These are phyloP conservation scores for Macrosiphum euphorbiae DNA, from an alignment of 2,888 invertebrate species.

Conservation along the genomic window DNA sequence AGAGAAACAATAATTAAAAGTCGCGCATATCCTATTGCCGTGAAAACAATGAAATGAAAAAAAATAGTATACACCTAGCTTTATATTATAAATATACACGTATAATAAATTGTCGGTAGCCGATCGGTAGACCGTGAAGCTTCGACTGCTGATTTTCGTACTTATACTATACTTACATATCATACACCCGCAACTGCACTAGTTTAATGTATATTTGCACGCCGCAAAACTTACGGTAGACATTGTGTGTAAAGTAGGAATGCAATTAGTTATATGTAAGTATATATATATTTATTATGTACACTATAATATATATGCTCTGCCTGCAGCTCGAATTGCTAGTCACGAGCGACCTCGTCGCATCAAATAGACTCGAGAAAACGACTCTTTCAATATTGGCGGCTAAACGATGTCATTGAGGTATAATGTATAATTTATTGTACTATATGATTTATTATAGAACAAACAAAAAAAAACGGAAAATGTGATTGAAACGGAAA, in stretches of 20 bases:
- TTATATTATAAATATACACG: constrained; percentile 12
- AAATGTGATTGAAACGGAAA: not conserved
- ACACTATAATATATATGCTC: not conserved
- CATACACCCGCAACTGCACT: not conserved
- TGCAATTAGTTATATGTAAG: constrained; percentile 44
- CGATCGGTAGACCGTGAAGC: constrained; percentile 35
- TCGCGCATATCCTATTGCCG: not conserved
- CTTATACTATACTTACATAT: not conserved
- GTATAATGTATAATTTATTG: not conserved
- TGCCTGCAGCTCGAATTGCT: not conserved
- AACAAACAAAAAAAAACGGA: not conserved
- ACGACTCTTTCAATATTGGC: not conserved
- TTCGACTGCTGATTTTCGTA: constrained; percentile 29
- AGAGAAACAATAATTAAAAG: constrained; percentile 26
- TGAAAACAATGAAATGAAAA: constrained; percentile 37
- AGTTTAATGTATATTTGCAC: not conserved
- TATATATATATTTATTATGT: not conserved
- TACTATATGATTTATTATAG: not conserved
- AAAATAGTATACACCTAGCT: not conserved
- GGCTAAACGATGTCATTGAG: constrained; percentile 27
- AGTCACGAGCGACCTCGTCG: constrained; percentile 48
- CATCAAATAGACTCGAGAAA: constrained; percentile 35
- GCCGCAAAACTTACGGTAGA: not conserved
- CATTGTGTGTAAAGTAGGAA: constrained; percentile 56
- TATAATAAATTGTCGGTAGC: not conserved